These are phyloP conservation scores for Polypedilum pembai DNA, from an alignment of 1,140 invertebrate species.

Conservation along the genomic window DNA sequence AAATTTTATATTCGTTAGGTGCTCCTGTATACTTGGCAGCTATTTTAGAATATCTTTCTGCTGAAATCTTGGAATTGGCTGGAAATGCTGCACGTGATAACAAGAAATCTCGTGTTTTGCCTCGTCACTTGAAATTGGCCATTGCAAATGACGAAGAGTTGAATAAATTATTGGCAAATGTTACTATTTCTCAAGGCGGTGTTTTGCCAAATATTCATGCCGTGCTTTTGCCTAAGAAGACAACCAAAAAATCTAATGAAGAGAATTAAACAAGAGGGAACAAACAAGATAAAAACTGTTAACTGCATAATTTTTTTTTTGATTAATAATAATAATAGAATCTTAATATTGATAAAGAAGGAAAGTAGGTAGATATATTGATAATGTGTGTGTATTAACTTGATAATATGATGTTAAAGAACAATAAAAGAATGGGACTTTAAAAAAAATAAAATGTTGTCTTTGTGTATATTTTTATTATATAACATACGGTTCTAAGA, in stretches of 20 bases:
- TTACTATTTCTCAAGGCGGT: constrained; percentile 58
- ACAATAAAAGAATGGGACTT: too few relatives aligned
- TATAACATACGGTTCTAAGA: too few relatives aligned
- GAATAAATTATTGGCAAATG: constrained; percentile 58
- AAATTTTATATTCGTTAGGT: neutral
- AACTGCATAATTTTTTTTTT: too few relatives aligned
- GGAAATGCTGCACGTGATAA: constrained; percentile 45
- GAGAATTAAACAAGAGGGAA: too few relatives aligned
- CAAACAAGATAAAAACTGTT: too few relatives aligned
- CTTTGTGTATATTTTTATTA: too few relatives aligned
- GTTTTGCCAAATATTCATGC: constrained; percentile 70
- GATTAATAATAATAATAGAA: too few relatives aligned
- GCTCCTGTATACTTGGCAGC: constrained; percentile 44
- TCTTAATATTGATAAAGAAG: too few relatives aligned
- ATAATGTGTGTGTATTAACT: too few relatives aligned
- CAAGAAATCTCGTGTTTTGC: constrained; percentile 52
- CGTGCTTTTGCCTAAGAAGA: constrained; percentile 51
- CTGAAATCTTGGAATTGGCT: constrained; percentile 65
- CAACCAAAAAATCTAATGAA: constrained; percentile 34
- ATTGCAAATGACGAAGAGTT: constrained; percentile 67
- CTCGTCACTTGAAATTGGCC: constrained; percentile 60
- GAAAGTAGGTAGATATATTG: too few relatives aligned
- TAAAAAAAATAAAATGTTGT: too few relatives aligned
- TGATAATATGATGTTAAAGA: too few relatives aligned
- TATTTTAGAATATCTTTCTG: constrained; percentile 48